phyloP scores from a whole-genome alignment of 2,888 invertebrate genomes.

The Rambutsinella grinnellia region DNA sequence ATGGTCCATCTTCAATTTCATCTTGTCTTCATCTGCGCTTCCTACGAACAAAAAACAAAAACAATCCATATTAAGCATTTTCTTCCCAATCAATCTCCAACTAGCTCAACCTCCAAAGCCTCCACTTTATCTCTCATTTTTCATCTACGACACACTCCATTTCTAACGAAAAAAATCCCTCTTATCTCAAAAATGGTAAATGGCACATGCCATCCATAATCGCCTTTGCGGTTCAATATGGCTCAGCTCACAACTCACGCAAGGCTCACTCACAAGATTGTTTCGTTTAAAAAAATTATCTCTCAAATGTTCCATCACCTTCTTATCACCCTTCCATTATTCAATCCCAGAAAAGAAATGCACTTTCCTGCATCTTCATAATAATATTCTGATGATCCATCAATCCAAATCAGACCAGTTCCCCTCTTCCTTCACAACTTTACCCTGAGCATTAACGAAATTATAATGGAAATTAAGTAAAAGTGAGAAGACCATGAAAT shows the following conservation, averaged over 20 bases:
- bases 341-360: too few relatives aligned
- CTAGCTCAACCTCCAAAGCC: background rate
- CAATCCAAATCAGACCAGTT: slow-evolving; percentile 36
- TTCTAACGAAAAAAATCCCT: background rate
- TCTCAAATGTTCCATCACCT: slow-evolving; percentile 42
- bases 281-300: slow-evolving; percentile 38
- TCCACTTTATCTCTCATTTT: background rate
- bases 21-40: slow-evolving; percentile 46
- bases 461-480: slow-evolving; percentile 29
- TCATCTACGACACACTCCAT: background rate
- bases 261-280: background rate
- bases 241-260: background rate
- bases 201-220: too few relatives aligned
- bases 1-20: slow-evolving; percentile 29
- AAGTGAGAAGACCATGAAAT: slow-evolving; percentile 27
- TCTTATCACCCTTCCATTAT: slow-evolving; percentile 38
- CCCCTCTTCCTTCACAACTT: background rate
- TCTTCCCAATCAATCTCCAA: background rate
- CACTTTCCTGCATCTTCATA: slow-evolving; percentile 5
- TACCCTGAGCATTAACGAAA: background rate
- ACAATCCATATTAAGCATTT: slow-evolving; percentile 14
- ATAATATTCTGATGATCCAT: slow-evolving; percentile 23
- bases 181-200: background rate
- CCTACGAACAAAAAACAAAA: background rate
- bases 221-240: background rate